Base-by-base conservation (phyloP, 1,140 invertebrate genomes). In the Periplaneta americana region DNA sequence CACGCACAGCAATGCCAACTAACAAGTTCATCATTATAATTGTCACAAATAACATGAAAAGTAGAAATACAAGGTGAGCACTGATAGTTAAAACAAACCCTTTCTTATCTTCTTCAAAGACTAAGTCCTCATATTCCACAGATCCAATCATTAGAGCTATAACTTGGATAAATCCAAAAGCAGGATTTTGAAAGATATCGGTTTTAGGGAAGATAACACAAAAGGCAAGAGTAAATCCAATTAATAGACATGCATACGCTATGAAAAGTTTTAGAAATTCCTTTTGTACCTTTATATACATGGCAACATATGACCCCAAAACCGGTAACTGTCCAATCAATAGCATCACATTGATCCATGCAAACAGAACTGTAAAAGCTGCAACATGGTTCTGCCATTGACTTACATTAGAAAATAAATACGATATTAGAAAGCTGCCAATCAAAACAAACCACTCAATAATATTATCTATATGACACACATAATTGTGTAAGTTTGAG, bases 71-170 rank as follows among this genome's bases (percentile, higher is more conserved):
- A 10, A 95, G 88, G 86, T 95, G 93, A 1, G 94, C 92, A 78
- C 93, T 94, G 32, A 94, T 90, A 84, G 93, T 91, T 3, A 94
- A 85, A 13, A 93, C 84, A 82, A n/a, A n/a, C 1, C 17, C 74
- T 13, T 32, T 32, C 15, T 75, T 8, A n/a, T 31, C 74, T n/a
- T 92, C 90, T 8, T 91, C 90, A 83, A 92, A 91, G 0, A 93
- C 91, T 81, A 92, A 90, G 79, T 93, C 92, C 32, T 93, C 92
- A 35, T 95, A 90, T 84, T 94, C 93, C 78, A 95, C 87, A 86
- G 97, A 95, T 0, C 96, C 95, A 1, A 96, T 96, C 95, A 97
- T 97, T 95, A 96, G 96, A 0, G 96, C 95, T 48, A 96, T 86
- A 0, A 96, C 94, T 6, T 96, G 95, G 39, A 96, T 94, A 48